Base-by-base conservation (phyloP, 2,113 vertebrate genomes). In the Crotalus tigris region DNA sequence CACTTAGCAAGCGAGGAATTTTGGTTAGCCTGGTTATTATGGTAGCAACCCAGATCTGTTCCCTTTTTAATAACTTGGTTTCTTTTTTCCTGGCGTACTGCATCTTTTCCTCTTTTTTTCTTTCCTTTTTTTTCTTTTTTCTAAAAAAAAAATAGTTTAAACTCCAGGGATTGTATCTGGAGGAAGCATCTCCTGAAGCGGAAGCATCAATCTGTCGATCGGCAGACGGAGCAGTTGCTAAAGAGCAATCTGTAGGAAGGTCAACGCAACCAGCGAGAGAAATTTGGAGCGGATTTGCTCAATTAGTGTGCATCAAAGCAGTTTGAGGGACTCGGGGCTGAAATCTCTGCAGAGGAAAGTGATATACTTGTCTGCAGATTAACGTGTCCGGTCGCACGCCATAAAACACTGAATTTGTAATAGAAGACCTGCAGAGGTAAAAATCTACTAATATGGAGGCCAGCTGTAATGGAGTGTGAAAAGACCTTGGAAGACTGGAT, bases 191-290 rank as follows among this genome's bases (percentile, higher is more conserved):
- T 92, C 87, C 90, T 86, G 69, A 89, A 86, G 4, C 93, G 81
- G 64, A 85, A 89, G 44, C 46, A 86, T 59, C 92, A 87, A 89
- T 93, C 90, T 93, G 93, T n/a, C 55, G 54, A n/a, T 54, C 19
- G 44, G 44, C 93, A 93, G 90, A 89, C 61, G 91, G 91, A 93
- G 57, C 39, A 12, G 85, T 23, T 90, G 90, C 85, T 75, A 69
- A 92, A 93, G 39, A 89, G 93, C 90, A 90, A 89, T 87, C 91
- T 26, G 90, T 93, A 85, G 93, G 90, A 89, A 91, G 87, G 90
- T 89, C 93, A 54, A 11, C 11, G 57, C n/a, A 23, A 10, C 55
- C 17, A 85, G 54, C 7, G 8, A 85, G 53, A 53, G 46, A 54
- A 24, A 81, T 39, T 29, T 51, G n/a, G n/a, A 39, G 26, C 8